Conservation (phyloP, 2,113 vertebrate genomes). For the Entelurus aequoreus region DNA sequence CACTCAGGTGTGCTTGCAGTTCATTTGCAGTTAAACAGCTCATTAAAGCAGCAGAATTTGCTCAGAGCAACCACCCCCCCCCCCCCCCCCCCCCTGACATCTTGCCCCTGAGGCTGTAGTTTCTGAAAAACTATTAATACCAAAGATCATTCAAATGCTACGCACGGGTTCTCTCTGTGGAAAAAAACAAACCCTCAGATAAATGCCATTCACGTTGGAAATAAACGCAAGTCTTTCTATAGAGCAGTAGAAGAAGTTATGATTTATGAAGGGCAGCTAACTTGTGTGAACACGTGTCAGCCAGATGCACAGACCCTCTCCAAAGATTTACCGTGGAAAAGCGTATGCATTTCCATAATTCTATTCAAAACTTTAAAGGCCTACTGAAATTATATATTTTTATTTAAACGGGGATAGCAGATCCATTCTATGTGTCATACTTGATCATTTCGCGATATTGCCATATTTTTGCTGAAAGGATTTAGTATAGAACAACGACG, state of each 20-base stretch:
- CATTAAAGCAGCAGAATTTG: neutral
- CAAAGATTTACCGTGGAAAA: no score
- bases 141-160: no score
- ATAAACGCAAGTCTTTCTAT: neutral
- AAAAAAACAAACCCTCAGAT: neutral
- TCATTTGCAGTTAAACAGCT: neutral
- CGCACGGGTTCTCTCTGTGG: neutral
- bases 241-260: slow-evolving; percentile 26
- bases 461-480: no score
- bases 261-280: slow-evolving; percentile 19
- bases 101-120: neutral
- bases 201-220: no score
- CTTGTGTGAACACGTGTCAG: slow-evolving; percentile 32
- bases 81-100: no score
- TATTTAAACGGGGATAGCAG: no score
- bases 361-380: no score
- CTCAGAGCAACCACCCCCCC: neutral
- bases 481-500: no score
- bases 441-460: no score
- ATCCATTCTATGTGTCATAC: no score
- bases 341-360: no score
- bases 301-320: slow-evolving; percentile 29
- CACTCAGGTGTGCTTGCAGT: neutral
- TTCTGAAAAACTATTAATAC: neutral
- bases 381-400: no score